Evolutionary conservation across 2,888 invertebrate species (phyloP).

Genomic region (Uropetala carovei): DNA sequence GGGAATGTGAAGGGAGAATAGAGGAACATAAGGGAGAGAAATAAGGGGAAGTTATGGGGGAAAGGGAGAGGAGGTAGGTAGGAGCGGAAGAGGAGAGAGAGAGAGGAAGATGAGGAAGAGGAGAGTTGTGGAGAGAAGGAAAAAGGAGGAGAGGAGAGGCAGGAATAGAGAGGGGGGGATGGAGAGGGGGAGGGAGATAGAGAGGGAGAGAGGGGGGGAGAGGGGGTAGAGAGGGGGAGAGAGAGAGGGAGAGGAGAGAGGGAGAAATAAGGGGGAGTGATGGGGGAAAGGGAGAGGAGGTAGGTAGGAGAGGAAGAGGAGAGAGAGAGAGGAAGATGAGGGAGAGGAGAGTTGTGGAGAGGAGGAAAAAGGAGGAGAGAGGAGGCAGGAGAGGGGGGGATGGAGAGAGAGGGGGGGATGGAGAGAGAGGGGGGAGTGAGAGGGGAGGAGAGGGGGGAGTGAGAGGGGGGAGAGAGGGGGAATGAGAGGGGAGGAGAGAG

Average conservation of each 20-base stretch:
- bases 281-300: background rate
- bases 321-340: background rate
- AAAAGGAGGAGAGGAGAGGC: too few species aligned
- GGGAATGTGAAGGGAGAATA: too few species aligned
- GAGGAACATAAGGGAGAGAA: background rate
- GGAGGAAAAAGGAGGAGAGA: background rate
- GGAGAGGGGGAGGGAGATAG: background rate
- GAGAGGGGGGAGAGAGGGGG: background rate
- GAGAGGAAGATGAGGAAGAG: too few species aligned
- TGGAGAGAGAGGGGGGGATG: slow-evolving; percentile 1
- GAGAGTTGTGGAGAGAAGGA: too few species aligned
- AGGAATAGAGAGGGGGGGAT: background rate
- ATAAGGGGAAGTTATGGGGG: too few species aligned
- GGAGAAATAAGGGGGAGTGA: background rate
- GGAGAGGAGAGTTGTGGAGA: slow-evolving; percentile 7
- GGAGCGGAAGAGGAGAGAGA: too few species aligned
- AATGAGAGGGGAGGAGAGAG: background rate
- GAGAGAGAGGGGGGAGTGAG: background rate
- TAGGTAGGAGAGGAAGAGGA: background rate
- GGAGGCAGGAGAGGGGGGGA: background rate
- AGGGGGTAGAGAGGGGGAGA: slow-evolving; percentile 1
- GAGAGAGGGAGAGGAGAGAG: slow-evolving; percentile 31
- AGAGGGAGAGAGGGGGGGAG: background rate
- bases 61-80: too few species aligned
- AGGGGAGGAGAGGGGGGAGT: background rate